Evolutionary conservation across 2,888 invertebrate genomes (phyloP), one percentile per base, ranked within the genome.

Genomic region (Drosophila melanosoma): DNA sequence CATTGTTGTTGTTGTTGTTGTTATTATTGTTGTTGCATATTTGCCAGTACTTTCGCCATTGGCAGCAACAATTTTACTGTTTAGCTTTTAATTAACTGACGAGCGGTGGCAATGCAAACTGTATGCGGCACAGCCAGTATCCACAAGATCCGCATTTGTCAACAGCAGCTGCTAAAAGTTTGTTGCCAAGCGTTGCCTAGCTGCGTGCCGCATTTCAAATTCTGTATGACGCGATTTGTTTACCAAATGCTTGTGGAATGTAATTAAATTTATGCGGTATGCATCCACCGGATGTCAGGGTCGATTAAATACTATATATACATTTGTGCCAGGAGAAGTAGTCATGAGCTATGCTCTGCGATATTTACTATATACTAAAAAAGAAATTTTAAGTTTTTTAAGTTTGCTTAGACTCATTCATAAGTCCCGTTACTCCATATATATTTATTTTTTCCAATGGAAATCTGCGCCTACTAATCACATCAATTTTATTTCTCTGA

Each of bases 81-180:
- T 89, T 85, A 74, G 84, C 80, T 85, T 75, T 85, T 90, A 85
- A 85, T 89, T 87, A 85, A 85, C 88, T 79, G 60, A 40, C 73
- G 40, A 62, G 73, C 69, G 64, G 74, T 66, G 15, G 15, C 36
- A 45, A 20, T 53, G 54, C 10, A 35, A 61, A 52, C 57, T 57
- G 48, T 42, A 42, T 58, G 64, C 61, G 56, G 36, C 8, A 15
- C 20, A 33, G 32, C 11, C 53, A 26, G 29, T 29, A 51, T 40
- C 29, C 29, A 12, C 32, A 51, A 51, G n/a, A 20, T 51, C 23
- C 11, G 23, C 52, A 61, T 81, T 86, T 85, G 84, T 89, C 88
- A 77, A 67, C 83, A 75, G 66, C 54, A 69, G 70, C 76, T 60
- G 67, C 51, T 52, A 36, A 66, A 64, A 52, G 61, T 68, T 53